phyloP scores from a whole-genome alignment of 2,888 invertebrate genomes.

The Conchocele bisecta region DNA sequence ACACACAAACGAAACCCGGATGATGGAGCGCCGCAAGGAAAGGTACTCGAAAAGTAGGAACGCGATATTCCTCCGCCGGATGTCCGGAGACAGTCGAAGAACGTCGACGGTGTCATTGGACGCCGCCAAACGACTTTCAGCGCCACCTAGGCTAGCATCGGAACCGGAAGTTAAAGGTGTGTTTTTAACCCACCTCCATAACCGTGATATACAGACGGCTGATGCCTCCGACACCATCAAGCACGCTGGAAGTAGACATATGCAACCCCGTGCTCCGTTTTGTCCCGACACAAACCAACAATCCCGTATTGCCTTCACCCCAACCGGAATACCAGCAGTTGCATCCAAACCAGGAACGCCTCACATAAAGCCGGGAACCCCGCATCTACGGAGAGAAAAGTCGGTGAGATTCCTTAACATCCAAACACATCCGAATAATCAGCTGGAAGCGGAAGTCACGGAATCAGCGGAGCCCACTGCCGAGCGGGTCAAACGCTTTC shows the following conservation, averaged over 20 bases:
- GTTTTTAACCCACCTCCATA: conserved; percentile 40
- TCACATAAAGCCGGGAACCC: not conserved
- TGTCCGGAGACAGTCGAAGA: conserved; percentile 26
- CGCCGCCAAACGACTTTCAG: conserved; percentile 13
- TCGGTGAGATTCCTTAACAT: conserved; percentile 56
- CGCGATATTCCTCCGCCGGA: conserved; percentile 44
- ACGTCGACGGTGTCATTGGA: not conserved
- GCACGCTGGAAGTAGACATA: no score
- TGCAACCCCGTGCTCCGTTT: no score
- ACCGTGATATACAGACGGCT: conserved; percentile 36
- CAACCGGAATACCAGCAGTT: not conserved
- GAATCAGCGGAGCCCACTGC: conserved; percentile 12
- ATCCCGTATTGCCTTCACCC: no score
- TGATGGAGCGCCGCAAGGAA: conserved; percentile 62
- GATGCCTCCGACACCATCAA: no score
- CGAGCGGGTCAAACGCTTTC: conserved; percentile 51
- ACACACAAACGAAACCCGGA: conserved; percentile 61
- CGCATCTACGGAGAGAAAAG: conserved; percentile 30
- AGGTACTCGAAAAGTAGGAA: conserved; percentile 42
- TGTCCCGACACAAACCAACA: no score
- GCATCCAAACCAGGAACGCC: not conserved
- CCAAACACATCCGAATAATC: not conserved
- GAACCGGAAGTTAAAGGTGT: not conserved
- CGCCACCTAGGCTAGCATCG: conserved; percentile 39
- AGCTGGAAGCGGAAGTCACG: not conserved